phyloP scores from a whole-genome alignment of 2,888 invertebrate species.

The Cabera pusaria region DNA sequence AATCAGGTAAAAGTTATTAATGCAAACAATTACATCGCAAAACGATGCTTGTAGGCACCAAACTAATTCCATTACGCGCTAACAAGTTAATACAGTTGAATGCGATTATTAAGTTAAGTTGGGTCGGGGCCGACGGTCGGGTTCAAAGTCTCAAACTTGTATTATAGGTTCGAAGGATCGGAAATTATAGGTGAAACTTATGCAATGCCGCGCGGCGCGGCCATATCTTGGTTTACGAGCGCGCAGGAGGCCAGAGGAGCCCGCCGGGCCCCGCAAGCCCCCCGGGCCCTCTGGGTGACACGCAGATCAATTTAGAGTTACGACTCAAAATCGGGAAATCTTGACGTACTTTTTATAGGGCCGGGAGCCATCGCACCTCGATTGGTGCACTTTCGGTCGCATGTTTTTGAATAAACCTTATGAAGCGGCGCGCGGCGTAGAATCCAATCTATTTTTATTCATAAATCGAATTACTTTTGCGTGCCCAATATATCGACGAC shows the following conservation, averaged over 20 bases:
- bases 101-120: conserved; percentile 26
- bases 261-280: conserved; percentile 35
- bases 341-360: conserved; percentile 35
- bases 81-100: conserved; percentile 26
- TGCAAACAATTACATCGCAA: too few species aligned
- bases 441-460: too few species aligned
- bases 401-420: conserved; percentile 7
- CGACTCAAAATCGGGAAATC: conserved; percentile 43
- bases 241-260: conserved; percentile 16
- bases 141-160: conserved; percentile 33
- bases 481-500: too few species aligned
- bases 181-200: conserved; percentile 58
- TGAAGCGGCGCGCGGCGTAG: too few species aligned
- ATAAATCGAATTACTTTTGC: too few species aligned
- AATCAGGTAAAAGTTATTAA: too few species aligned
- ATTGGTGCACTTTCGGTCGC: conserved; percentile 13
- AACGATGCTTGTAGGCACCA: not conserved
- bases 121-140: conserved; percentile 8
- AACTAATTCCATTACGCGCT: conserved; percentile 10
- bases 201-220: conserved; percentile 45
- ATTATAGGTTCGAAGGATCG: conserved; percentile 41
- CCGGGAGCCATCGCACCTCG: conserved; percentile 19
- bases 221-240: conserved; percentile 46
- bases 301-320: conserved; percentile 61
- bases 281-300: conserved; percentile 48